These are phyloP conservation scores for Aurelia sp. DNA, from an alignment of 30 jellyfish, hydroid and myxozoan genomes.

Conservation along the genomic window DNA sequence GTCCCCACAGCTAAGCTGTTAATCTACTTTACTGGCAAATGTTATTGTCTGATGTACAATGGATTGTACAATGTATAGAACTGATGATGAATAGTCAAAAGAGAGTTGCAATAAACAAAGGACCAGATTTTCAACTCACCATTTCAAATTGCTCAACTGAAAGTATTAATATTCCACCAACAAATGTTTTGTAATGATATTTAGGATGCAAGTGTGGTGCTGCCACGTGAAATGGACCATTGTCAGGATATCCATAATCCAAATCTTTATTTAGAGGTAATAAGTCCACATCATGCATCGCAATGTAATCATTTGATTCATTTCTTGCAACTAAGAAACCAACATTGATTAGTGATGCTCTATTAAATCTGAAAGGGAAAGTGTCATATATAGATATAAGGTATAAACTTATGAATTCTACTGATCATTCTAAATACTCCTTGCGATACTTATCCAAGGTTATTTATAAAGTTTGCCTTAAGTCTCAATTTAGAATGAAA, in stretches of 20 bases:
- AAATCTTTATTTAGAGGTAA: slow-evolving; percentile 88
- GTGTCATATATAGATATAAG: no score
- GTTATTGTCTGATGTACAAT: no score
- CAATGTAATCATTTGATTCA: slow-evolving; percentile 94
- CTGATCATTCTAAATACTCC: no score
- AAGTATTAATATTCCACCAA: slow-evolving; percentile 95
- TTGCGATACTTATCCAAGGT: no score
- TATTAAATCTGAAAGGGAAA: slow-evolving; percentile 76
- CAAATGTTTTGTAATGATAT: slow-evolving; percentile 93
- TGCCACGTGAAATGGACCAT: slow-evolving; percentile 98
- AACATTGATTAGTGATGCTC: slow-evolving; percentile 94
- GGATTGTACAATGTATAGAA: no score
- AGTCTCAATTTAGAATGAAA: no score
- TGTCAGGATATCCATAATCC: slow-evolving; percentile 96
- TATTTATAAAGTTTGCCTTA: no score
- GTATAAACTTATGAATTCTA: no score
- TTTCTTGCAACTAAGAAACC: slow-evolving; percentile 94
- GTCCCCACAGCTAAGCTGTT: no score
- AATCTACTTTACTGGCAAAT: no score
- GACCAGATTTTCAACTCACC: slow-evolving; percentile 25
- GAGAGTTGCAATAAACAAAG: no score
- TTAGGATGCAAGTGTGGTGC: slow-evolving; percentile 99
- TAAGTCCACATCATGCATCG: slow-evolving; percentile 99
- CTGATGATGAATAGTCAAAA: no score
- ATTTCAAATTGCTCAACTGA: slow-evolving; percentile 92